Evolutionary conservation across 1,140 invertebrate genomes (phyloP), one percentile per base, ranked within the genome.

Genomic region (Drosophila sulfurigaster): DNA sequence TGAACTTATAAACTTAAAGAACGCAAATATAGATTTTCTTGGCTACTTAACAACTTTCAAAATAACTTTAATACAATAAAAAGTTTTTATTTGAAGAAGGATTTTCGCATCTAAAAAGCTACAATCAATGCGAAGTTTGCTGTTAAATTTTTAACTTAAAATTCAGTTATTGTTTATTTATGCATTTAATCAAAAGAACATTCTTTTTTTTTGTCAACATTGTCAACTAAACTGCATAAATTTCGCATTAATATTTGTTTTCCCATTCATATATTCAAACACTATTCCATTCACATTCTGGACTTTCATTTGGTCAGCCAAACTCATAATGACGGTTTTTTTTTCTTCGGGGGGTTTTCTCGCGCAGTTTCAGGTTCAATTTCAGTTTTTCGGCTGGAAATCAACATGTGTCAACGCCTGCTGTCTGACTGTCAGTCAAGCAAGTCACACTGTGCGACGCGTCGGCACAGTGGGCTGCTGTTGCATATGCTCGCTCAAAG

Each of bases 261-360:
- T 45, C 20, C 1, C 8, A 48, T 16, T 49, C 11, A 35, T 45
- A 35, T 30, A 3, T 25, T 46, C 20, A 8, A 16, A 32, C 25
- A 48, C 45, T 16, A 13, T 64, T 8, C 60, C 51, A 64, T 65
- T 57, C 30, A 57, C 11, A 58, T 48, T 35, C 11, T 32, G 52
- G 28, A 6, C 32, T 35, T 38, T 25, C 7, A 45, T 49, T 86
- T 74, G 82, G 75, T 87, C 72, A 68, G 76, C 82, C 82, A 54
- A 82, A 68, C 71, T 86, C 68, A 68, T 86, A 88, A 86, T 86
- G 79, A 86, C 72, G 70, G 70, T 81, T 81, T 74, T 71, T 69
- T 78, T 81, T 81, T 74, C 67, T 66, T 78, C 57, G 51, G 32
- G 65, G 65, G 51, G 32, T 73, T 68, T 69, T 38, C 20, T 25